Conservation (phyloP, 2,113 vertebrate species). For the Natator depressus region DNA sequence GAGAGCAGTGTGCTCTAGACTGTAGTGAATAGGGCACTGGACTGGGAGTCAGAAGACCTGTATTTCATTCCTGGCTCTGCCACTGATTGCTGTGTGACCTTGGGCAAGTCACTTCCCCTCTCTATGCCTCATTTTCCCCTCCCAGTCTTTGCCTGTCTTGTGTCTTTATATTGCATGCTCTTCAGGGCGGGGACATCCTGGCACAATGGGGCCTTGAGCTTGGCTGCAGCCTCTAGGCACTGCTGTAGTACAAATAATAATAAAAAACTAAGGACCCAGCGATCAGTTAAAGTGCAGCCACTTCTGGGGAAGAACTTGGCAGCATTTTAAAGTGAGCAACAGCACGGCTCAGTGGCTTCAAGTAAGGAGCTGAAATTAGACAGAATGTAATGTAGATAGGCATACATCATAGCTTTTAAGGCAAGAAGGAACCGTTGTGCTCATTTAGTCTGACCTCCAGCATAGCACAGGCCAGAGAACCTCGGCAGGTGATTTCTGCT, state of each 20-base stretch:
- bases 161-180: background rate
- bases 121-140: background rate
- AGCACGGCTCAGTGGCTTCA: background rate
- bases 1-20: background rate
- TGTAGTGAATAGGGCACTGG: too few species aligned
- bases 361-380: background rate
- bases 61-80: background rate
- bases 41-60: background rate
- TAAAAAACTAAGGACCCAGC: background rate
- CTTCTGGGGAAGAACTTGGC: background rate
- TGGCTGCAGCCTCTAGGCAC: too few species aligned
- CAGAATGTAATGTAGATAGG: background rate
- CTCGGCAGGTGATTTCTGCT: background rate
- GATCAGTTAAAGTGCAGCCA: background rate
- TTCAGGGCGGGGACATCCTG: too few species aligned
- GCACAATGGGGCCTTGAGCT: background rate
- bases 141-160: background rate
- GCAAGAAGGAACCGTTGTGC: background rate
- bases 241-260: too few species aligned
- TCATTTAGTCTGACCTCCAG: background rate
- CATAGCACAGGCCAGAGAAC: background rate
- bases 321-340: background rate
- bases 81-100: background rate
- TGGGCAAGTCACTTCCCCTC: background rate
- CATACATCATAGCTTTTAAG: background rate